These are phyloP conservation scores for Adoxophyes honmai DNA, from an alignment of 1,140 invertebrate species.

Conservation along the genomic window DNA sequence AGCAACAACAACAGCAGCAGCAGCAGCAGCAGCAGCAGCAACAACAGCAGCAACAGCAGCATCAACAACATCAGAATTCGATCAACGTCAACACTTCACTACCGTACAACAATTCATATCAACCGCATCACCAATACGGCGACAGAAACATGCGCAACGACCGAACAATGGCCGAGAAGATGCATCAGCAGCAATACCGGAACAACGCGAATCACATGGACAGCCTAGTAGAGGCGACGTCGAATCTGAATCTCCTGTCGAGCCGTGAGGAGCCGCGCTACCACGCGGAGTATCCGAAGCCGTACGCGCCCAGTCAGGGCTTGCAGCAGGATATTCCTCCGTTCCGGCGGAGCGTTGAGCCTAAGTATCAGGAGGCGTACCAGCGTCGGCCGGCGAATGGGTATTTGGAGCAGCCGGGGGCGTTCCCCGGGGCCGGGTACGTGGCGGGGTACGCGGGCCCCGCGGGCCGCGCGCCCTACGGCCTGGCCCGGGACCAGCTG, in stretches of 20 bases:
- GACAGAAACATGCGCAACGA: conserved; percentile 37
- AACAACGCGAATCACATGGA: conserved; percentile 54
- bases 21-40: conserved; percentile 37
- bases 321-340: conserved; percentile 44
- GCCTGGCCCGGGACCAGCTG: conserved; percentile 33
- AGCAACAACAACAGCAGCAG: conserved; percentile 32
- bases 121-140: conserved; percentile 39
- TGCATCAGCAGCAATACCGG: conserved; percentile 45
- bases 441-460: conserved; percentile 40
- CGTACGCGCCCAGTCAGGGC: conserved; percentile 42
- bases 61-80: conserved; percentile 28
- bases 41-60: conserved; percentile 35
- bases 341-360: conserved; percentile 48
- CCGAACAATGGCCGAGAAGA: conserved; percentile 38
- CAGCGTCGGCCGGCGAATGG: conserved; percentile 46
- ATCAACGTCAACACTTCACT: conserved; percentile 38
- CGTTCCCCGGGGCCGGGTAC: conserved; percentile 52
- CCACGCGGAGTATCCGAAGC: conserved; percentile 41
- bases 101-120: conserved; percentile 55
- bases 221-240: conserved; percentile 58
- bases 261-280: conserved; percentile 20
- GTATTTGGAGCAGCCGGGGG: conserved; percentile 52
- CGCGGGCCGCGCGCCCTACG: conserved; percentile 40
- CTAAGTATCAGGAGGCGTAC: conserved; percentile 51
- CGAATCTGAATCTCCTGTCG: conserved; percentile 57